Evolutionary conservation across 2,888 invertebrate species (phyloP), one percentile per base, ranked within the genome.

Genomic region (Strigamia transsilvanica): DNA sequence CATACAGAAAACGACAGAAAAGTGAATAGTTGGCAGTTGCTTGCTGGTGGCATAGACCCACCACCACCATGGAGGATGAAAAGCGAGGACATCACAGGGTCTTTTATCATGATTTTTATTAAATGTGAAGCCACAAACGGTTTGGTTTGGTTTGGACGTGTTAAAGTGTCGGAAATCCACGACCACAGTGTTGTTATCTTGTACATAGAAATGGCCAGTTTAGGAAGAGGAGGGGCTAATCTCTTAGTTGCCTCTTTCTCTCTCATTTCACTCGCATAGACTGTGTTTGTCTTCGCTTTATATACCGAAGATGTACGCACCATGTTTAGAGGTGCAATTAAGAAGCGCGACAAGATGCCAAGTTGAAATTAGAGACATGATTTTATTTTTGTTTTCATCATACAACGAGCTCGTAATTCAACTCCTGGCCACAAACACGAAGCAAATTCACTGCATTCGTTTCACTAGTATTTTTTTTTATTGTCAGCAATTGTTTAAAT

Each of bases 31-130:
- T 27, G 27, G 27, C 27, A 3, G 2, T 27, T 27, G 27, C 27
- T 5, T 61, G 9, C 1, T 10, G 56, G 18, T 18, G n/a, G 9
- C 7, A 56, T 56, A 15, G 15, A 9, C n/a, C 61, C 10, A 15
- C 1, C 10, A 42, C 61, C 10, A 15, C 1, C 10, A 42, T 5
- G 42, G 42, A 42, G 42, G 42, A 42, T 10, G 15, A 42, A 15
- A 13, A 10, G 42, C 61, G 18, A 21, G n/a, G 61, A n/a, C 21
- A n/a, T 61, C 18, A 5, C 61, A 9, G 21, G 18, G 1, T 61
- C 18, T 7, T 61, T 61, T 61, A 61, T 61, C 12, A 66, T 23
- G 61, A 66, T 66, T 66, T 66, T 66, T 66, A 66, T 66, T 66
- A 66, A 21, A 66, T 66, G 61, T 66, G 23, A 66, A 66, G 61